Evolutionary conservation across 2,113 vertebrate genomes (phyloP).

Genomic region (Cnemophilus loriae): DNA sequence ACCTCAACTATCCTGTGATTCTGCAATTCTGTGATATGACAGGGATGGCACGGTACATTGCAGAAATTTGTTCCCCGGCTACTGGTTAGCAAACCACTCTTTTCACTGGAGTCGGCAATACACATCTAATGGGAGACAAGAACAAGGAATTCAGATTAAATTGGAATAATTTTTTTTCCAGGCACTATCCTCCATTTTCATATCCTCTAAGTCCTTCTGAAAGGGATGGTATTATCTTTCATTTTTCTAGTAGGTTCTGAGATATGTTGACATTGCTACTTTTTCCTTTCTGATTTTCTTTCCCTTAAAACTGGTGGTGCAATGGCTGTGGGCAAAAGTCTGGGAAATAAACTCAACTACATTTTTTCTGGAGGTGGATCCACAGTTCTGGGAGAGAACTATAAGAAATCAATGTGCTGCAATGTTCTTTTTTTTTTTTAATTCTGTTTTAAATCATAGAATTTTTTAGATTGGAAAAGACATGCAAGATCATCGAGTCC

Average conservation of each 20-base stretch:
- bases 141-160: background rate
- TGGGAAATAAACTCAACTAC: background rate
- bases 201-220: background rate
- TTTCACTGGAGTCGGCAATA: background rate
- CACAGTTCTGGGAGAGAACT: background rate
- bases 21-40: background rate
- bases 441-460: background rate
- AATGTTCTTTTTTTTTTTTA: background rate
- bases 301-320: background rate
- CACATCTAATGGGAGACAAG: background rate
- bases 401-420: background rate
- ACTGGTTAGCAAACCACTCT: background rate
- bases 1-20: background rate
- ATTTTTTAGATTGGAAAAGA: background rate
- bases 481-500: background rate
- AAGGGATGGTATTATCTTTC: background rate
- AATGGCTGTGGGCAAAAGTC: background rate
- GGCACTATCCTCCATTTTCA: background rate
- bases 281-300: background rate
- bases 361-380: background rate
- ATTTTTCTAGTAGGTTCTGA: background rate
- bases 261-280: background rate
- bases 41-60: background rate
- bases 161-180: background rate
- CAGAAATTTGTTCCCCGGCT: background rate